A percentile compares a stretch with the other conserved stretches of the same genome.
Conservation (phyloP, 2,888 invertebrate genomes). For the Pollenia angustigena region DNA sequence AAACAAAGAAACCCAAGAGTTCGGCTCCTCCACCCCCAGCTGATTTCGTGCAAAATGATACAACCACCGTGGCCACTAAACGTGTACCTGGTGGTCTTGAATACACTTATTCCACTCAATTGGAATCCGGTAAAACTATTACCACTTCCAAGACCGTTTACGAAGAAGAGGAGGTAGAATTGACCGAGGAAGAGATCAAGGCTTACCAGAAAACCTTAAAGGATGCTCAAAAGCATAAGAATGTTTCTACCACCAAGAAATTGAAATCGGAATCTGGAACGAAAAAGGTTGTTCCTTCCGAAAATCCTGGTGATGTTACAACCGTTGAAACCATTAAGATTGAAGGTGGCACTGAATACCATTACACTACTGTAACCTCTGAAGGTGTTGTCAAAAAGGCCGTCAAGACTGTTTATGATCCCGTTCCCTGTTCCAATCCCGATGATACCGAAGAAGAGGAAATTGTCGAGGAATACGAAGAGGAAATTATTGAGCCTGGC, state of each 20-base stretch:
- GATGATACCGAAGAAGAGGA: constrained; percentile 83
- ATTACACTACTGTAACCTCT: constrained; percentile 83
- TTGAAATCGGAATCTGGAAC: constrained; percentile 82
- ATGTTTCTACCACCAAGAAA: constrained; percentile 82
- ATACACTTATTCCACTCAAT: constrained; percentile 81
- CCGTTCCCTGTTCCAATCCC: constrained; percentile 79
- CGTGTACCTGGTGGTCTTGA: constrained; percentile 83
- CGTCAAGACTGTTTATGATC: constrained; percentile 83
- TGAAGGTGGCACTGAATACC: constrained; percentile 83
- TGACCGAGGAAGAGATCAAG: constrained; percentile 83
- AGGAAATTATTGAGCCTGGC: constrained; percentile 84
- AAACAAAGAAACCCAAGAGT: constrained; percentile 79
- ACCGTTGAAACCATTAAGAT: constrained; percentile 84
- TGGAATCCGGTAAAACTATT: constrained; percentile 82
- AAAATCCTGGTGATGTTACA: constrained; percentile 83
- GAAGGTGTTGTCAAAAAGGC: constrained; percentile 84
- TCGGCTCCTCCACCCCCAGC: constrained; percentile 83
- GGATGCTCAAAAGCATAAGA: constrained; percentile 84
- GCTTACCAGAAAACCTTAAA: constrained; percentile 82
- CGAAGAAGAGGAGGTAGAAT: constrained; percentile 82
- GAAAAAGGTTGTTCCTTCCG: constrained; percentile 83
- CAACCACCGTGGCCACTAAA: constrained; percentile 80
- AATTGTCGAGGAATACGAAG: constrained; percentile 83
- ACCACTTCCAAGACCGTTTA: constrained; percentile 83
- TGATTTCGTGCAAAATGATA: constrained; percentile 81